Base-by-base conservation (phyloP, 2,888 invertebrate genomes). In the Pollenia amentaria region DNA sequence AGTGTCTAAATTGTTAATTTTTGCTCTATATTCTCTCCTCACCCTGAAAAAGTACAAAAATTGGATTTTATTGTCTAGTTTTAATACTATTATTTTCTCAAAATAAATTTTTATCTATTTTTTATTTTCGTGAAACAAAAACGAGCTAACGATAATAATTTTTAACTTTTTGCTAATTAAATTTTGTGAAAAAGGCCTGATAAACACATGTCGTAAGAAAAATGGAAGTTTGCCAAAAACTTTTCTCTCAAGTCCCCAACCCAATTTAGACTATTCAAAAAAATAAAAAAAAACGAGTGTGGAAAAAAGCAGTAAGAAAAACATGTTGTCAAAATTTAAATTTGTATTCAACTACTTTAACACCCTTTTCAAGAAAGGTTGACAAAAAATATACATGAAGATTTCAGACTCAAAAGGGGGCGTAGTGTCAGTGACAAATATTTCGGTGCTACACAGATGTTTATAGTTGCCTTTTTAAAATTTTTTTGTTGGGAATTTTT, bases 141-240 rank as follows among this genome's bases (percentile, higher is more conserved):
- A 70, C 7, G 40, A 44, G 16, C 9, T 9, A 29, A 60, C 9
- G 12, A 42, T 62, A 77, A 18, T 60, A 51, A 46, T 21, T 48
- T 80, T 44, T 53, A 46, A 75, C 48, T 81, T 85, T 73, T 44
- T 72, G 62, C 73, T 78, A 67, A 77, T 78, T 64, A 82, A 77
- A 85, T 73, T 85, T 67, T 79, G 44, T 64, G 53, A 70, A 55
- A 55, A 75, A 69, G 51, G 18, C 42, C 76, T 85, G 76, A 18
- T 75, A 21, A 78, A 55, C 82, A 86, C 70, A 75, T 86, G 85
- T 75, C 69, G 53, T 53, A 44, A 46, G 48, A 62, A 48, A 70
- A 70, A 79, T 86, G 82, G 82, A 78, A 48, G 57, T 60, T 82
- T 86, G 85, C 78, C 82, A 86, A 86, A 51, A 80, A 60, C 65